These are phyloP conservation scores for Callinectes sapidus DNA, from an alignment of 2,888 invertebrate genomes.

Conservation along the genomic window DNA sequence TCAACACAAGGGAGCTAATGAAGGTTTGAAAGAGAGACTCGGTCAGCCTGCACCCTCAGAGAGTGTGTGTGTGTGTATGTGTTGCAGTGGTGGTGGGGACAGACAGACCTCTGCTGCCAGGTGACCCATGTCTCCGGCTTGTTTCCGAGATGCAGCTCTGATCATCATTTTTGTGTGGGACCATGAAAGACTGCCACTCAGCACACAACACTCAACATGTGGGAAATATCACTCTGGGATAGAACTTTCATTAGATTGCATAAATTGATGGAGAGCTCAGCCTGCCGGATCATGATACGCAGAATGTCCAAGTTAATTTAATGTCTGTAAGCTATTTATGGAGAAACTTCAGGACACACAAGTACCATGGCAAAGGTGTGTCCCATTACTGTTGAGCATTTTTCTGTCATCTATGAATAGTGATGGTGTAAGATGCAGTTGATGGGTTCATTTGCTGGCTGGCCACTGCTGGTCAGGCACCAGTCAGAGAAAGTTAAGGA, in stretches of 20 bases:
- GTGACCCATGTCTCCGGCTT: not conserved
- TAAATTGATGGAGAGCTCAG: not conserved
- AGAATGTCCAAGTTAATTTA: not conserved
- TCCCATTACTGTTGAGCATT: too few species aligned
- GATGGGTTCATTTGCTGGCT: too few species aligned
- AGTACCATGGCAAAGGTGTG: too few species aligned
- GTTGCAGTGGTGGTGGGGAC: not conserved
- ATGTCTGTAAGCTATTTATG: not conserved
- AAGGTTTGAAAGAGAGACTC: not conserved
- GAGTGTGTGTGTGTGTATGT: not conserved
- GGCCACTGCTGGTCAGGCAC: too few species aligned
- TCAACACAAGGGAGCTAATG: not conserved
- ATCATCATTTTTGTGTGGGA: not conserved
- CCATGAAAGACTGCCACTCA: not conserved
- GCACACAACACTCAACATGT: not conserved
- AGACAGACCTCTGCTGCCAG: not conserved
- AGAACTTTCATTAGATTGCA: not conserved
- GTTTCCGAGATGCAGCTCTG: not conserved
- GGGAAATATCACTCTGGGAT: not conserved
- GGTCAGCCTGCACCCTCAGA: not conserved
- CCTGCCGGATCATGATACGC: not conserved
- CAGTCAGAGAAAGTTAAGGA: too few species aligned
- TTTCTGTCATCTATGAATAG: too few species aligned
- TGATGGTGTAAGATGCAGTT: too few species aligned
- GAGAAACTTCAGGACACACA: not conserved